Evolutionary conservation across 2,113 vertebrate species (phyloP).

Genomic region (Coreoperca whiteheadi): DNA sequence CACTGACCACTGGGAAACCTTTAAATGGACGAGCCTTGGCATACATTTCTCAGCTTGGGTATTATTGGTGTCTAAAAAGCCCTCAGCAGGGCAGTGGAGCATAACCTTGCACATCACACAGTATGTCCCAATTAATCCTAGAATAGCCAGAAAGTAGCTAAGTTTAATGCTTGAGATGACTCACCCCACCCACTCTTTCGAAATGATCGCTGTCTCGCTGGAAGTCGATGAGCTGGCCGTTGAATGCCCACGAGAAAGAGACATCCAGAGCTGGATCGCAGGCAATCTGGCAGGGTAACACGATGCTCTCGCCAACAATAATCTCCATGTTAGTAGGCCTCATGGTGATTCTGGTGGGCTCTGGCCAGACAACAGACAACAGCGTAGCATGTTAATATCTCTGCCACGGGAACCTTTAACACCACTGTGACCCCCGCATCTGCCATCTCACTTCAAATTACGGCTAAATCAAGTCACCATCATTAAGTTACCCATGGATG

Average conservation of each 20-base stretch:
- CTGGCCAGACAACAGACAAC: constrained; percentile 81
- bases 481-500: constrained; percentile 15
- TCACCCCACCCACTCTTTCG: constrained; percentile 95
- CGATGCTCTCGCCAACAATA: constrained; percentile 93
- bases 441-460: constrained; percentile 19
- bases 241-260: constrained; percentile 95
- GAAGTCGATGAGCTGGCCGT: constrained; percentile 90
- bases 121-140: constrained; percentile 69
- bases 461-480: constrained; percentile 19
- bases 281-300: constrained; percentile 94
- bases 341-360: constrained; percentile 92
- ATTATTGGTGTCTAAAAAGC: constrained; percentile 44
- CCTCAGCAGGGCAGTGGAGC: constrained; percentile 49
- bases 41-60: constrained; percentile 18
- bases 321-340: constrained; percentile 95
- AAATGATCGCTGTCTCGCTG: constrained; percentile 90
- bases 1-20: constrained; percentile 32
- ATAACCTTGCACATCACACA: constrained; percentile 46
- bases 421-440: constrained; percentile 38
- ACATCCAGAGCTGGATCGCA: constrained; percentile 91
- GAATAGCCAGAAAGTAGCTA: constrained; percentile 58
- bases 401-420: constrained; percentile 51
- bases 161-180: constrained; percentile 78
- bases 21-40: constrained; percentile 33
- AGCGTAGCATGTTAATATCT: constrained; percentile 66